Conservation (phyloP, 2,113 vertebrate species). For the Garra rufa region DNA sequence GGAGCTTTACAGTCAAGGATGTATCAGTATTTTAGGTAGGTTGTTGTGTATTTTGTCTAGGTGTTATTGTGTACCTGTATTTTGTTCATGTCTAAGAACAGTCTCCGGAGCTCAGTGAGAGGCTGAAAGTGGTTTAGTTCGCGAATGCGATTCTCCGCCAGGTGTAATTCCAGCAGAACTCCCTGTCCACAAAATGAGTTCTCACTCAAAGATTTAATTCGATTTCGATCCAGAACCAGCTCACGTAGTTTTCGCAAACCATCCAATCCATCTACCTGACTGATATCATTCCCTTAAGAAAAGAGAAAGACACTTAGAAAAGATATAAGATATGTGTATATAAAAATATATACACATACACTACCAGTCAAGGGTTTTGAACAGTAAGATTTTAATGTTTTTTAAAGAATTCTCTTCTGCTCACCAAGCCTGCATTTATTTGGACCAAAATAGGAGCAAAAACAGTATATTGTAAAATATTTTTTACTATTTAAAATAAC, state of each 20-base stretch:
- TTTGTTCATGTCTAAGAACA: conserved; percentile 85
- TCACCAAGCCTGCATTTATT: too few species aligned
- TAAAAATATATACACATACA: too few species aligned
- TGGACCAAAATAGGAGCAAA: too few species aligned
- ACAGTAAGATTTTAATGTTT: too few species aligned
- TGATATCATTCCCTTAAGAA: conserved; percentile 83
- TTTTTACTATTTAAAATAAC: too few species aligned
- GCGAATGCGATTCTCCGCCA: conserved; percentile 83
- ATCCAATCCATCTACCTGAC: conserved; percentile 84
- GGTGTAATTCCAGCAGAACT: conserved; percentile 76
- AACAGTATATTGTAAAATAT: too few species aligned
- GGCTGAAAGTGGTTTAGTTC: conserved; percentile 79
- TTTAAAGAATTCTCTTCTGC: too few species aligned
- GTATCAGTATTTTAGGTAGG: neutral
- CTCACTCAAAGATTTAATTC: conserved; percentile 77
- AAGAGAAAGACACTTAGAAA: neutral
- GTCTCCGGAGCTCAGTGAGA: conserved; percentile 79
- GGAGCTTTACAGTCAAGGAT: neutral
- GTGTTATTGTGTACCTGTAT: conserved; percentile 78
- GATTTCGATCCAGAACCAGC: conserved; percentile 83
- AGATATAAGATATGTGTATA: too few species aligned
- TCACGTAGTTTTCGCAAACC: conserved; percentile 79
- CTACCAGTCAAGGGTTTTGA: too few species aligned
- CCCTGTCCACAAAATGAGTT: conserved; percentile 80
- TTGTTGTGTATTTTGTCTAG: conserved; percentile 57